A percentile compares a stretch with the other conserved stretches of the same genome.
Conservation (phyloP, 92 coral and sea anemone genomes). For the Palythoa grandiflora region DNA sequence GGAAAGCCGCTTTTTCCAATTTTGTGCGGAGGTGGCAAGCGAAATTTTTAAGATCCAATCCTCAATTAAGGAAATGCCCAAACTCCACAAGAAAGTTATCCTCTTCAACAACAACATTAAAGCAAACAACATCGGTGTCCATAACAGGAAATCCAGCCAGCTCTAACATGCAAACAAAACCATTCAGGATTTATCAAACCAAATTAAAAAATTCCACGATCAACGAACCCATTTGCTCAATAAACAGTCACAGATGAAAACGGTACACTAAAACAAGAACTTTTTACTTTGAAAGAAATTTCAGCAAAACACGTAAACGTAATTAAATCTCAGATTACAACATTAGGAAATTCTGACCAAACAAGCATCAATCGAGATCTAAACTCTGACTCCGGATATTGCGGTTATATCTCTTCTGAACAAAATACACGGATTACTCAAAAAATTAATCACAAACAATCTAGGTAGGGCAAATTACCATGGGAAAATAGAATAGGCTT, state of each 20-base stretch:
- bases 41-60: conserved; percentile 5
- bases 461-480: neutral
- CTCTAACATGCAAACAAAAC: conserved; percentile 32
- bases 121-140: conserved; percentile 46
- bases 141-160: conserved; percentile 43
- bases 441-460: conserved; percentile 1
- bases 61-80: conserved; percentile 24
- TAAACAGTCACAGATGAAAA: conserved; percentile 58
- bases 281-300: conserved; percentile 55
- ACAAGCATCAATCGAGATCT: neutral
- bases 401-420: neutral
- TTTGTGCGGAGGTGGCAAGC: conserved; percentile 31
- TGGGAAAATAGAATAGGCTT: conserved; percentile 53
- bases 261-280: conserved; percentile 46
- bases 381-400: conserved; percentile 39
- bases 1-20: conserved; percentile 39
- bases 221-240: conserved; percentile 43
- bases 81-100: conserved; percentile 37
- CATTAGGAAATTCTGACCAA: neutral
- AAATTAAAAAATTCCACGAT: conserved; percentile 57
- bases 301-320: conserved; percentile 53
- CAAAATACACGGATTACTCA: conserved; percentile 25
- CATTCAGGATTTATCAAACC: conserved; percentile 38
- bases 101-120: conserved; percentile 52
- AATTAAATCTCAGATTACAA: conserved; percentile 30